Evolutionary conservation across 2,888 invertebrate genomes (phyloP).

Genomic region (Oeneis ivallda): DNA sequence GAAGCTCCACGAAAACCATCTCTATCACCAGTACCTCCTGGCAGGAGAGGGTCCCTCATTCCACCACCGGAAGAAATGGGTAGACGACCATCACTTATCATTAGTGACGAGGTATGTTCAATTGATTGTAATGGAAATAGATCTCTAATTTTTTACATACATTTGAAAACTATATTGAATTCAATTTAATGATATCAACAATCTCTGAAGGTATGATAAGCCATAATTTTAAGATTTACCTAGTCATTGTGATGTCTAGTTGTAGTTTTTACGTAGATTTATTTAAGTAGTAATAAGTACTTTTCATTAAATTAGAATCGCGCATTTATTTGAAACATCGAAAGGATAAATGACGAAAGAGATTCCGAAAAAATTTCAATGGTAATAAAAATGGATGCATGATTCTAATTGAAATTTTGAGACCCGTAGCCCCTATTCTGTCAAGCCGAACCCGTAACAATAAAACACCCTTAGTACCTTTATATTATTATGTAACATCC

Average conservation of each 20-base stretch:
- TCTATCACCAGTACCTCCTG: constrained; percentile 81
- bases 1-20: constrained; percentile 88
- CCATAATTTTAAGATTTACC: constrained; percentile 46
- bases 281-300: constrained; percentile 37
- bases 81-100: constrained; percentile 93
- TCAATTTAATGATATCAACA: constrained; percentile 41
- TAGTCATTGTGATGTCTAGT: constrained; percentile 56
- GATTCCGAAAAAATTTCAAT: background rate
- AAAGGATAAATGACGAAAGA: constrained; percentile 1
- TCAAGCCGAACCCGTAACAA: constrained; percentile 80
- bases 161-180: constrained; percentile 37
- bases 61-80: constrained; percentile 94
- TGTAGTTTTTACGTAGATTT: constrained; percentile 45
- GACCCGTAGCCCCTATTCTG: constrained; percentile 75
- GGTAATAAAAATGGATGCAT: constrained; percentile 36
- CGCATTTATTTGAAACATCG: constrained; percentile 33
- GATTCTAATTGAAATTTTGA: constrained; percentile 36
- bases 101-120: constrained; percentile 94
- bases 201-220: constrained; percentile 61
- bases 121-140: constrained; percentile 20
- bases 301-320: constrained; percentile 32
- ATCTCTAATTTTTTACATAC: background rate
- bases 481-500: constrained; percentile 43
- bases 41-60: constrained; percentile 90
- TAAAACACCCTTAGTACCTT: constrained; percentile 53